Conservation (phyloP, 53 echinoderm and acorn worm genomes). For the Hippasteria phrygiana region DNA sequence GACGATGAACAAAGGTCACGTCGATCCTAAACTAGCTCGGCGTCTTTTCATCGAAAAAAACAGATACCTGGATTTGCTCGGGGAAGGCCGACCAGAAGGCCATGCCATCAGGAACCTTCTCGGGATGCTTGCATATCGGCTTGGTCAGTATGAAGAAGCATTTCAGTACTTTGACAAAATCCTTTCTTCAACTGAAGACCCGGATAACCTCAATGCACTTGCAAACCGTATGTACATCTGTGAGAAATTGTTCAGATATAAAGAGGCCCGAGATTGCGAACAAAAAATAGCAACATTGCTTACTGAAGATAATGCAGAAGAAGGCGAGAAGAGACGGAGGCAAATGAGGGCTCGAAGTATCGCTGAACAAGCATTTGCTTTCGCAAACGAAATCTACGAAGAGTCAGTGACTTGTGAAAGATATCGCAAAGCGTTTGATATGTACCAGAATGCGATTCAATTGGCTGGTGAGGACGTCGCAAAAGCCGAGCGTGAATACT, state of each 20-base stretch:
- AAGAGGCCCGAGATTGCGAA: too few species aligned
- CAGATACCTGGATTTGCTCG: background rate
- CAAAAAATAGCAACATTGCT: background rate
- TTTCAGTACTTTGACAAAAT: background rate
- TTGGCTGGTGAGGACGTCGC: background rate
- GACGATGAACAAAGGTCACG: background rate
- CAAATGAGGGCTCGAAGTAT: background rate
- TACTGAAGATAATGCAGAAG: background rate
- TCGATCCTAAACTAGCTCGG: background rate
- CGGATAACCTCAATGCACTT: too few species aligned
- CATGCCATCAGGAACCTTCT: background rate
- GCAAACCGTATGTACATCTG: too few species aligned
- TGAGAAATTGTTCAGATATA: too few species aligned
- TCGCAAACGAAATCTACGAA: background rate
- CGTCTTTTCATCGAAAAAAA: background rate
- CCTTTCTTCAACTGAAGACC: too few species aligned
- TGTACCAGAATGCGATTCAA: constrained; percentile 10
- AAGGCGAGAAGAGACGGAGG: background rate
- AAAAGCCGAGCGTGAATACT: background rate
- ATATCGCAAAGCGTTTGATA: background rate
- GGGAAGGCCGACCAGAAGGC: background rate
- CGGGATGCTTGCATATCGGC: too few species aligned
- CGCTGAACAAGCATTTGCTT: constrained; percentile 6
- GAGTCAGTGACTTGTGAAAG: background rate
- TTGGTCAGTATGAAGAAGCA: background rate